phyloP scores from a whole-genome alignment of 1,140 invertebrate genomes.

The Bombus soroeensis region DNA sequence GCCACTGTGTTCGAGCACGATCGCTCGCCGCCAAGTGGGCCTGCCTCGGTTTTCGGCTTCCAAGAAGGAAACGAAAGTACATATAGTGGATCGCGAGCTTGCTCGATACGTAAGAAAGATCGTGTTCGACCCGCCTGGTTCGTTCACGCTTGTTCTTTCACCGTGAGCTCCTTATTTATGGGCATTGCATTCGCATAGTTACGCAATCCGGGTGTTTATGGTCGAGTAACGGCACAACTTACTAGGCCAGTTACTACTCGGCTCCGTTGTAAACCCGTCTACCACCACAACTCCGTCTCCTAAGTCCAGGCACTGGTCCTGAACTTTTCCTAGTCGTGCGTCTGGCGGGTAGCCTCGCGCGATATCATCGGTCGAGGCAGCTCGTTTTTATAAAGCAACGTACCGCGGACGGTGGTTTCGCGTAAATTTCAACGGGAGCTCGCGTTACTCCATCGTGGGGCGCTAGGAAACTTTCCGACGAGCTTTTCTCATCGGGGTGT shows the following conservation, averaged over 20 bases:
- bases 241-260: conserved; percentile 22
- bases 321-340: conserved; percentile 42
- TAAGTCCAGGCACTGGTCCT: background rate
- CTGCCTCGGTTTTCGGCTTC: conserved; percentile 22
- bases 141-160: background rate
- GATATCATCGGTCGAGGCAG: conserved; percentile 27
- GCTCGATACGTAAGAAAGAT: background rate
- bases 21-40: no score
- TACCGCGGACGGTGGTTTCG: conserved; percentile 49
- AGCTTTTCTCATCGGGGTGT: conserved; percentile 61
- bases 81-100: background rate
- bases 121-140: background rate
- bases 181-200: conserved; percentile 58
- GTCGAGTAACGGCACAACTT: conserved; percentile 59
- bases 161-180: conserved; percentile 57
- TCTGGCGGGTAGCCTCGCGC: background rate
- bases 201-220: conserved; percentile 64
- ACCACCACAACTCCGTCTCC: background rate
- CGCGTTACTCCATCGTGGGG: conserved; percentile 2
- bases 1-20: background rate
- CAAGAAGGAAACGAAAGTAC: background rate
- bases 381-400: conserved; percentile 63
- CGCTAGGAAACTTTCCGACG: conserved; percentile 70
- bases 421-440: conserved; percentile 32
- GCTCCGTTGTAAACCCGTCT: conserved; percentile 21